Evolutionary conservation across 2,797 vertebrate genomes (phyloP).

Genomic region (Hippoglossus hippoglossus): DNA sequence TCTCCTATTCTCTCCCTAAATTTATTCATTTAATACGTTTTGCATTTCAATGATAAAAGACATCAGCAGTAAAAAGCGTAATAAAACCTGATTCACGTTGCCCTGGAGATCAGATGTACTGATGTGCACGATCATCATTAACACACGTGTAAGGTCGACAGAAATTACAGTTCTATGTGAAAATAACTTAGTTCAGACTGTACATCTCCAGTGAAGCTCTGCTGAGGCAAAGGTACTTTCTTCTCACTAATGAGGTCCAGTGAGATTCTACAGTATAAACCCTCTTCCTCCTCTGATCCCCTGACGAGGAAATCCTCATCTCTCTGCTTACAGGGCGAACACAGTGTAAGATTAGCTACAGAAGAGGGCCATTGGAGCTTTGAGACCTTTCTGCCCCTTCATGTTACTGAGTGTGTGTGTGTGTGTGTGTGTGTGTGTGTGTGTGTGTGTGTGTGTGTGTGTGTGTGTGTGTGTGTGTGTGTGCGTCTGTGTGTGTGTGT

Average conservation of each 20-base stretch:
- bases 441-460: slow-evolving; percentile 19
- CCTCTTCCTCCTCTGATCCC: slow-evolving; percentile 33
- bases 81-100: too few species aligned
- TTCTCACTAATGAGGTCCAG: background rate
- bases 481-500: slow-evolving; percentile 15
- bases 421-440: slow-evolving; percentile 16
- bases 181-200: background rate
- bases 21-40: too few species aligned
- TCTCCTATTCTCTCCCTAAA: too few species aligned
- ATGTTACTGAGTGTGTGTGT: slow-evolving; percentile 11
- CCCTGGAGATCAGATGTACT: too few species aligned
- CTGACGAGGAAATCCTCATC: slow-evolving; percentile 42
- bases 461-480: slow-evolving; percentile 12
- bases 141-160: too few species aligned
- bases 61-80: too few species aligned
- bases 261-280: background rate
- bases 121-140: too few species aligned
- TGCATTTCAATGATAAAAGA: too few species aligned
- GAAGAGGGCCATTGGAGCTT: slow-evolving; percentile 56
- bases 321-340: slow-evolving; percentile 20
- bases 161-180: background rate
- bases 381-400: slow-evolving; percentile 54
- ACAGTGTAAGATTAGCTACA: slow-evolving; percentile 68
- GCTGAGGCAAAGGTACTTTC: background rate
- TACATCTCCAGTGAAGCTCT: background rate